Conservation (phyloP, 2,113 vertebrate genomes). For the Gyps fulvus region DNA sequence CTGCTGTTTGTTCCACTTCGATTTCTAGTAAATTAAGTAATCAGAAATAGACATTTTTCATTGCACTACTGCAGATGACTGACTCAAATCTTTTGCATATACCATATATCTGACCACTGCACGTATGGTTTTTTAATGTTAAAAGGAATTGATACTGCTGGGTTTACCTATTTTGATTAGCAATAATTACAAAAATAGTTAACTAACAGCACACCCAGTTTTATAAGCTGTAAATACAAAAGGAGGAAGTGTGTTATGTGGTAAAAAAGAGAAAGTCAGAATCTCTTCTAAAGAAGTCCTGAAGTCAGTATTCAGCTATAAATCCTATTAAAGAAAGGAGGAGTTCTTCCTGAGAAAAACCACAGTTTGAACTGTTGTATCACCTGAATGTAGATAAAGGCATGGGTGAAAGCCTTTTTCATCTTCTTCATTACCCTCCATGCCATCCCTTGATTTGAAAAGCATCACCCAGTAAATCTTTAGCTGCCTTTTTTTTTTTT, state of each 20-base stretch:
- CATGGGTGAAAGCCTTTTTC: neutral
- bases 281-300: neutral
- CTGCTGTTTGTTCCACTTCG: neutral
- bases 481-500: no score
- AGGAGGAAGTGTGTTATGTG: neutral
- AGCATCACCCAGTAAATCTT: neutral
- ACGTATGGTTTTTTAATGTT: neutral
- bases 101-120: neutral
- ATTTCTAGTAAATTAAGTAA: conserved; percentile 12
- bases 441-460: neutral
- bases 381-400: neutral
- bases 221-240: neutral
- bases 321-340: neutral
- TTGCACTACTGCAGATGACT: neutral
- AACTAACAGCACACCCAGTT: neutral
- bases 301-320: neutral
- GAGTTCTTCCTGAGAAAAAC: neutral
- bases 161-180: neutral
- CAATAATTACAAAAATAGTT: neutral
- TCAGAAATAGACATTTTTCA: neutral
- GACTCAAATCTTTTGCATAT: conserved; percentile 1
- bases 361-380: neutral
- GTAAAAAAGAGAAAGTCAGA: neutral
- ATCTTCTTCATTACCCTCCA: neutral
- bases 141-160: neutral